Percentiles rank a stretch among this genome's conserved stretches.
phyloP scores from a whole-genome alignment of 2,888 invertebrate species.

The Teinopalpus imperialis region DNA sequence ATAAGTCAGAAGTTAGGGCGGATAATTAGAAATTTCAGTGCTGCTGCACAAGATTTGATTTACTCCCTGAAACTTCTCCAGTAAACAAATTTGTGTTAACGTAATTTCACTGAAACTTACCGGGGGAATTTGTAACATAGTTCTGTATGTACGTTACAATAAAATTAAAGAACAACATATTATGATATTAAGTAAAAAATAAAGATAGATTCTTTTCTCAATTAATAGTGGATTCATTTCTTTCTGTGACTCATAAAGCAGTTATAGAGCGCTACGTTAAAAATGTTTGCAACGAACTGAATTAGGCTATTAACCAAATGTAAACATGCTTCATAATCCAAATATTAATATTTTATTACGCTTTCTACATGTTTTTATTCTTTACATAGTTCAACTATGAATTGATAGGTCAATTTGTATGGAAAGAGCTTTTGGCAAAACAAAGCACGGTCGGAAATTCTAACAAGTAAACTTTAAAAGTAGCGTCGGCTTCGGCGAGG shows the following conservation, averaged over 20 bases:
- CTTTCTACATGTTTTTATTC: neutral
- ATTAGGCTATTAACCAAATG: slow-evolving; percentile 11
- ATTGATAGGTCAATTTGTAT: slow-evolving; percentile 26
- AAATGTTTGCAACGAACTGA: slow-evolving; percentile 12
- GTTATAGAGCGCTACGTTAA: slow-evolving; percentile 13
- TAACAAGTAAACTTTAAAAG: slow-evolving; percentile 27
- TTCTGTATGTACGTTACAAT: no score
- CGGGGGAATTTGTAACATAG: slow-evolving; percentile 9
- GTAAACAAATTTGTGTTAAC: slow-evolving; percentile 27
- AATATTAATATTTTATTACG: slow-evolving; percentile 10
- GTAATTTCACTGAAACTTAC: slow-evolving; percentile 21
- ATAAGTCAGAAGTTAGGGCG: slow-evolving; percentile 24
- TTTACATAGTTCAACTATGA: slow-evolving; percentile 15
- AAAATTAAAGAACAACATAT: no score
- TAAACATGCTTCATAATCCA: slow-evolving; percentile 10
- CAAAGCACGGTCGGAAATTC: slow-evolving; percentile 23
- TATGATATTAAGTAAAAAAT: slow-evolving; percentile 13
- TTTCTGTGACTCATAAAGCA: slow-evolving; percentile 14
- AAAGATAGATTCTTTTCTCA: neutral
- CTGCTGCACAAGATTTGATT: slow-evolving; percentile 33
- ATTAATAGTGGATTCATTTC: slow-evolving; percentile 3
- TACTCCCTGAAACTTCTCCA: slow-evolving; percentile 27
- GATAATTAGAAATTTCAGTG: slow-evolving; percentile 29
- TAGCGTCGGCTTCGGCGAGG: slow-evolving; percentile 11
- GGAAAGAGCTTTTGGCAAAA: slow-evolving; percentile 24